phyloP scores from a whole-genome alignment of 2,888 invertebrate genomes.

The Lithophane socia region DNA sequence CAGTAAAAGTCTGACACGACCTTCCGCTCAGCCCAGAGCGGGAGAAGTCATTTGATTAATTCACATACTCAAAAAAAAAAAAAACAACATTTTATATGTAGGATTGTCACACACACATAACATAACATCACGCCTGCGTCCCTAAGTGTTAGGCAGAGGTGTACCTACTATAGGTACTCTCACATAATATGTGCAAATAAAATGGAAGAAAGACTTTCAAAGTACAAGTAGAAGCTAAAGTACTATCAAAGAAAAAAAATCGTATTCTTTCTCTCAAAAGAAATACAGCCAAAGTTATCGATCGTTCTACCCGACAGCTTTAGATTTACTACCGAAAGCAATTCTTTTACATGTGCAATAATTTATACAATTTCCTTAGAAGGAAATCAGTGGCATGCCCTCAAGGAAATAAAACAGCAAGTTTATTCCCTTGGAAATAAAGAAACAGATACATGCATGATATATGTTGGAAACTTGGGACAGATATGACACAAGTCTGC shows the following conservation, averaged over 20 bases:
- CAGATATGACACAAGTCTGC: constrained; percentile 24
- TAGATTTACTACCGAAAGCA: constrained; percentile 55
- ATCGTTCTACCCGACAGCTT: constrained; percentile 32
- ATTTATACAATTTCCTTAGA: constrained; percentile 62
- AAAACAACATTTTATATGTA: background rate
- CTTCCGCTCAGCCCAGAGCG: no score
- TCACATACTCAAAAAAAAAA: no score
- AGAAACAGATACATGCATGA: constrained; percentile 29
- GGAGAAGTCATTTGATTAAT: no score
- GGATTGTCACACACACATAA: no score
- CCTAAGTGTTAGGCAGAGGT: background rate
- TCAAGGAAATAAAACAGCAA: constrained; percentile 49
- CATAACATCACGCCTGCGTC: background rate
- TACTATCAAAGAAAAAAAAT: constrained; percentile 10
- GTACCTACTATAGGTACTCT: background rate
- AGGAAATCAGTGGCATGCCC: constrained; percentile 53
- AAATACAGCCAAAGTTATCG: constrained; percentile 37
- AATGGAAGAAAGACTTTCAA: background rate
- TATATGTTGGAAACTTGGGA: constrained; percentile 38
- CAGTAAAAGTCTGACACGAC: no score
- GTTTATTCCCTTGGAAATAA: constrained; percentile 43
- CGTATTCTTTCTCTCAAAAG: constrained; percentile 21
- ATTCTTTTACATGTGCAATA: constrained; percentile 55
- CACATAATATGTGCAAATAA: background rate
- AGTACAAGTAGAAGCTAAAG: background rate